phyloP scores from a whole-genome alignment of 1,140 invertebrate genomes.

The Nixonia krombeini region DNA sequence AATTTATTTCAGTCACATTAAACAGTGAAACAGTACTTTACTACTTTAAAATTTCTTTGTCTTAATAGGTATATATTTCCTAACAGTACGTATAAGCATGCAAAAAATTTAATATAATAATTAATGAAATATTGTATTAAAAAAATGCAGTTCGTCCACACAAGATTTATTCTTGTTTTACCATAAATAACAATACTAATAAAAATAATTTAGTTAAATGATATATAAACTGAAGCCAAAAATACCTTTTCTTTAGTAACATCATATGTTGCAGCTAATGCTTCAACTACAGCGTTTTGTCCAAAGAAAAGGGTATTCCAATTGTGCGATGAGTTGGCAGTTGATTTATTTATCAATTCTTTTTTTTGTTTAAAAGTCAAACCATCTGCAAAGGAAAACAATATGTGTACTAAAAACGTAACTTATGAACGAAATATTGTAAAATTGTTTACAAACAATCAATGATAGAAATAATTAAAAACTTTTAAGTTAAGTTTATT shows the following conservation, averaged over 20 bases:
- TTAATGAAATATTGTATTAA: too few relatives aligned
- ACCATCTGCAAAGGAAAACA: slow-evolving; percentile 71
- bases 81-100: too few relatives aligned
- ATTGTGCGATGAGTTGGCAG: slow-evolving; percentile 86
- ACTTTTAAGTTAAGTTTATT: too few relatives aligned
- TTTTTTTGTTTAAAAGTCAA: slow-evolving; percentile 90
- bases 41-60: too few relatives aligned
- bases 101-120: too few relatives aligned
- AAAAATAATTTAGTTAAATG: background rate
- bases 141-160: too few relatives aligned
- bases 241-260: slow-evolving; percentile 87
- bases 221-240: background rate
- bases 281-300: slow-evolving; percentile 92
- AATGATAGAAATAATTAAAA: too few relatives aligned
- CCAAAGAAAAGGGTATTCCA: slow-evolving; percentile 98
- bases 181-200: too few relatives aligned
- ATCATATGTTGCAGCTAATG: slow-evolving; percentile 89
- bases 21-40: too few relatives aligned
- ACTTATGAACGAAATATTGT: background rate
- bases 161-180: too few relatives aligned
- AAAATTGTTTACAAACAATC: background rate
- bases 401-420: too few relatives aligned
- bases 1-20: slow-evolving; percentile 11
- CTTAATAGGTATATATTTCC: too few relatives aligned
- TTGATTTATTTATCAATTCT: slow-evolving; percentile 82